A percentile compares a stretch with the other conserved stretches of the same genome.
Evolutionary conservation across 2,113 vertebrate species (phyloP).

Genomic region (Apodemus sylvaticus): DNA sequence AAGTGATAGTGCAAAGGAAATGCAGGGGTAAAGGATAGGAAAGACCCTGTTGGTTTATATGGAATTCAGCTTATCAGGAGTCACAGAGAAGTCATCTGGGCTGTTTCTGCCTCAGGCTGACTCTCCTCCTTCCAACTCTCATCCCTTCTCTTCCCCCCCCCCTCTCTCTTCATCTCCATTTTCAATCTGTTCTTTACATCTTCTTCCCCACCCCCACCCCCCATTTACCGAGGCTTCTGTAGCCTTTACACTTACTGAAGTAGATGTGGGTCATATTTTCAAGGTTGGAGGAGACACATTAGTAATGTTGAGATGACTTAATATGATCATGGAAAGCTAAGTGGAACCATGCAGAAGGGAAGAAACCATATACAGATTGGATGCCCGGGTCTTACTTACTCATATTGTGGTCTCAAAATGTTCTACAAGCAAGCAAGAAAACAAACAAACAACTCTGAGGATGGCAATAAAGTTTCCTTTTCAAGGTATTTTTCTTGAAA

Average conservation of each 20-base stretch:
- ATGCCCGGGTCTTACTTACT: not conserved
- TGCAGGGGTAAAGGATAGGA: not conserved
- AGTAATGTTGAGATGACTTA: not conserved
- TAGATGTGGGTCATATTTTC: not conserved
- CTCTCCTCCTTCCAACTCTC: too few relatives aligned
- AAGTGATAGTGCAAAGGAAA: not conserved
- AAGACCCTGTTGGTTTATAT: not conserved
- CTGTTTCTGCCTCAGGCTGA: not conserved
- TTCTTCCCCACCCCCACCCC: too few relatives aligned
- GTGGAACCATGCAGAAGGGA: not conserved
- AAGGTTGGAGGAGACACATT: not conserved
- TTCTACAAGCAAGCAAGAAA: not conserved
- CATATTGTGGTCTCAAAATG: not conserved
- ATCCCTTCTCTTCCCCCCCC: not conserved
- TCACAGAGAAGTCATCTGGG: not conserved
- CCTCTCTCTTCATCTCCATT: not conserved
- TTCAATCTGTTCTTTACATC: too few relatives aligned
- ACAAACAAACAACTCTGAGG: not conserved
- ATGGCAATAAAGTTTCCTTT: not conserved
- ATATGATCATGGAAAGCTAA: not conserved
- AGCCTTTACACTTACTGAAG: not conserved
- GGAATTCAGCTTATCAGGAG: not conserved
- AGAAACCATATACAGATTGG: not conserved
- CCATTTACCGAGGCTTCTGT: not conserved
- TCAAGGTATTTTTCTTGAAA: not conserved